phyloP scores from a whole-genome alignment of 2,888 invertebrate genomes.

The Anthrax anthrax region DNA sequence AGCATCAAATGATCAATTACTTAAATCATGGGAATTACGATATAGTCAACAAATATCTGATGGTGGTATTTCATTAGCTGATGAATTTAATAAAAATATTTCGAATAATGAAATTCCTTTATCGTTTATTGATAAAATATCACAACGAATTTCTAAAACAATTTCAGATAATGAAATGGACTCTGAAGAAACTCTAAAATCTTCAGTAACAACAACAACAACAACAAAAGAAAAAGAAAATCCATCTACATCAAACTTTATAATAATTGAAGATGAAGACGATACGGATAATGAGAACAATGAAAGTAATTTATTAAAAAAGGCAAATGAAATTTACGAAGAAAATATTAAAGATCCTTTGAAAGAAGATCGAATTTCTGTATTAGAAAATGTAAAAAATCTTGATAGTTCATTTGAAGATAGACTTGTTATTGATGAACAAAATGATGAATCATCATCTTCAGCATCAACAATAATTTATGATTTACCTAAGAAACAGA shows the following conservation, averaged over 20 bases:
- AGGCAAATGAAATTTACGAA: too few relatives aligned
- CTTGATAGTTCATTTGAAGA: slow-evolving; percentile 3
- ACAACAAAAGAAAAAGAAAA: neutral
- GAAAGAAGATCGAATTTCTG: neutral
- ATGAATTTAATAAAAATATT: neutral
- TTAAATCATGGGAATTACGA: neutral
- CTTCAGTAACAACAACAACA: slow-evolving; percentile 6
- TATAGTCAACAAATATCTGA: neutral
- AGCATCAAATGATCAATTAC: neutral
- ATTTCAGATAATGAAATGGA: slow-evolving; percentile 1
- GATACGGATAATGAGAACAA: neutral
- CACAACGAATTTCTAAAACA: slow-evolving; percentile 4
- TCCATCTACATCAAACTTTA: neutral
- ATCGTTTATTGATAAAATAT: neutral
- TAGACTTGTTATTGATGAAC: slow-evolving; percentile 7
- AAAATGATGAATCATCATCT: neutral
- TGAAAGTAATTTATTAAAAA: neutral
- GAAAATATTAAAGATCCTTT: neutral
- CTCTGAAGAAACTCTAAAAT: neutral
- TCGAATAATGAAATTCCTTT: neutral
- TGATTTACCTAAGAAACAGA: too few relatives aligned
- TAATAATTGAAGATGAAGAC: neutral
- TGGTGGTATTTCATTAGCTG: neutral
- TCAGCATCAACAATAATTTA: neutral
- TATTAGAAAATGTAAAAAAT: neutral